These are phyloP conservation scores for Nematostella vectensis DNA, from an alignment of 92 coral and sea anemone species.

Conservation along the genomic window DNA sequence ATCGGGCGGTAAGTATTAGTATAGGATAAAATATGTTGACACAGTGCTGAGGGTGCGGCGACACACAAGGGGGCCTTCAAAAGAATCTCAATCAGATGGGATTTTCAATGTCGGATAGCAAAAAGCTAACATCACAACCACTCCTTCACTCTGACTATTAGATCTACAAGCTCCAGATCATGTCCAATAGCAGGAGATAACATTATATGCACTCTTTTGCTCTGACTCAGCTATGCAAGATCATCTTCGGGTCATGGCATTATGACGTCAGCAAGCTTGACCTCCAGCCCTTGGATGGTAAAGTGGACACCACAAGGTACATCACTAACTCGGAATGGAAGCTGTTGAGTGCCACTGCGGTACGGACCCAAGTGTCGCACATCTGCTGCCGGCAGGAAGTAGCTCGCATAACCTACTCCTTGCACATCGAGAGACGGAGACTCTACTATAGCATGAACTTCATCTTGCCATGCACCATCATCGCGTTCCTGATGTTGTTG, in stretches of 20 bases:
- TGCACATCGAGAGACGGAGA: slow-evolving; percentile 59
- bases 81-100: too few relatives aligned
- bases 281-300: slow-evolving; percentile 38
- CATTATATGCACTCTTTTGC: too few relatives aligned
- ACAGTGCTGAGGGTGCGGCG: too few relatives aligned
- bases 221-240: slow-evolving; percentile 51
- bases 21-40: too few relatives aligned
- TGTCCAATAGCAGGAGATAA: background rate
- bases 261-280: slow-evolving; percentile 61
- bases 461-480: slow-evolving; percentile 86
- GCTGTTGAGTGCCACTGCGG: slow-evolving; percentile 50
- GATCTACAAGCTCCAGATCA: too few relatives aligned
- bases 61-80: too few relatives aligned
- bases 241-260: slow-evolving; percentile 95
- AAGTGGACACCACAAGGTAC: slow-evolving; percentile 37
- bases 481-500: slow-evolving; percentile 66
- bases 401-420: slow-evolving; percentile 62
- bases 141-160: too few relatives aligned
- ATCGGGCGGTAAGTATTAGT: too few relatives aligned
- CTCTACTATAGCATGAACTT: slow-evolving; percentile 73
- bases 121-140: too few relatives aligned
- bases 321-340: slow-evolving; percentile 77
- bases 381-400: slow-evolving; percentile 77
- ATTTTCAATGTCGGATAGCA: too few relatives aligned
- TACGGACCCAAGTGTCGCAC: slow-evolving; percentile 54